A percentile compares a stretch with the other conserved stretches of the same genome.
phyloP scores from a whole-genome alignment of 1,140 invertebrate species.

The Atta cephalotes region DNA sequence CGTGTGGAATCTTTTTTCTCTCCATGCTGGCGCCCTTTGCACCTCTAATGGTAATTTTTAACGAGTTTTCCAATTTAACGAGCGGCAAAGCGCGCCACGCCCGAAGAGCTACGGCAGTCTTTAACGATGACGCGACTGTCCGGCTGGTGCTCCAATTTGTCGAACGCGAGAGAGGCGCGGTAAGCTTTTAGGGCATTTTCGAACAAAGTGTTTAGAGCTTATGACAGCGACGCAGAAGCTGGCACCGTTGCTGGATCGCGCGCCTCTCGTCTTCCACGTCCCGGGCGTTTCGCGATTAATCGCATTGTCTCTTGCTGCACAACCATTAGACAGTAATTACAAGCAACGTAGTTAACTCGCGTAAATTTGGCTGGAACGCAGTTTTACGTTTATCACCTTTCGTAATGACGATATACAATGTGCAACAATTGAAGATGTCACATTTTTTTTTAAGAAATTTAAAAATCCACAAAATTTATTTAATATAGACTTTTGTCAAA shows the following conservation, averaged over 20 bases:
- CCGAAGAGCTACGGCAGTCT: slow-evolving; percentile 45
- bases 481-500: not conserved
- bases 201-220: slow-evolving; percentile 64
- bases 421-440: not conserved
- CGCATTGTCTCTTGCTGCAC: slow-evolving; percentile 60
- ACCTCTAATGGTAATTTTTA: slow-evolving; percentile 62
- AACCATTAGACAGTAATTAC: slow-evolving; percentile 64
- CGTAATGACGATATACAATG: slow-evolving; percentile 16
- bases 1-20: slow-evolving; percentile 38
- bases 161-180: slow-evolving; percentile 59
- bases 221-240: slow-evolving; percentile 53
- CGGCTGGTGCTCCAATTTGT: slow-evolving; percentile 57
- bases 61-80: slow-evolving; percentile 64
- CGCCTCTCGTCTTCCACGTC: slow-evolving; percentile 51
- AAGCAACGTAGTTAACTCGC: slow-evolving; percentile 61
- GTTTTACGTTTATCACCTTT: slow-evolving; percentile 54
- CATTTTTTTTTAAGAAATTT: not conserved
- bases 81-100: slow-evolving; percentile 43
- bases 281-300: slow-evolving; percentile 56
- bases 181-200: slow-evolving; percentile 62
- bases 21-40: slow-evolving; percentile 43
- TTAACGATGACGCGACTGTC: slow-evolving; percentile 59
- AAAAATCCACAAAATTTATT: not conserved
- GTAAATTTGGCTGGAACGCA: slow-evolving; percentile 48
- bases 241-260: slow-evolving; percentile 23